Conservation (phyloP, 2,113 vertebrate genomes). For the Hylia prasina region DNA sequence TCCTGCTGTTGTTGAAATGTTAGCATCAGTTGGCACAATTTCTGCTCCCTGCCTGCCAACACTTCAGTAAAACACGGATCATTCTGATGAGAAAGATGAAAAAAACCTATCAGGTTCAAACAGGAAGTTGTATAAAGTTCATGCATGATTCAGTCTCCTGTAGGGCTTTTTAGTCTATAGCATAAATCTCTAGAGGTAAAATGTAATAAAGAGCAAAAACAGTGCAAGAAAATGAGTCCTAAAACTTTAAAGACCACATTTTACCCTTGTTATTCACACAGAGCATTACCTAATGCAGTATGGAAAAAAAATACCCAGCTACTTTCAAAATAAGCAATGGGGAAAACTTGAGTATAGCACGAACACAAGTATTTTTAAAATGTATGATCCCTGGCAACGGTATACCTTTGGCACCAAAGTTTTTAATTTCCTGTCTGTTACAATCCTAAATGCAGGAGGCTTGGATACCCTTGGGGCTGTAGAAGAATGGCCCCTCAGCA, state of each 20-base stretch:
- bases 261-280: not conserved
- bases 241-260: not conserved
- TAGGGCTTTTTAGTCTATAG: not conserved
- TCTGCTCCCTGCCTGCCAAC: not conserved
- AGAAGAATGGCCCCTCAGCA: not conserved
- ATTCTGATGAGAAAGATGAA: not conserved
- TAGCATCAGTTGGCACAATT: not conserved
- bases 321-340: not conserved
- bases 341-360: not conserved
- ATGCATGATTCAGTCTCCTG: not conserved
- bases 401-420: not conserved
- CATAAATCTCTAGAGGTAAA: not conserved
- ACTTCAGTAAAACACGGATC: not conserved
- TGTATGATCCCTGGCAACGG: not conserved
- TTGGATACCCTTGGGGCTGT: not conserved
- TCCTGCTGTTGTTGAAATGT: not conserved
- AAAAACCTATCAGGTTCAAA: not conserved
- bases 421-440: not conserved
- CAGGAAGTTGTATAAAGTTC: not conserved
- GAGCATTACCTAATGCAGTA: not conserved
- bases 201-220: not conserved
- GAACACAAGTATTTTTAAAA: not conserved
- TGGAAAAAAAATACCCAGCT: not conserved
- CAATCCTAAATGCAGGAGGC: not conserved
- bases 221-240: not conserved